Evolutionary conservation across 1,140 invertebrate species (phyloP).

Genomic region (Delia radicum): DNA sequence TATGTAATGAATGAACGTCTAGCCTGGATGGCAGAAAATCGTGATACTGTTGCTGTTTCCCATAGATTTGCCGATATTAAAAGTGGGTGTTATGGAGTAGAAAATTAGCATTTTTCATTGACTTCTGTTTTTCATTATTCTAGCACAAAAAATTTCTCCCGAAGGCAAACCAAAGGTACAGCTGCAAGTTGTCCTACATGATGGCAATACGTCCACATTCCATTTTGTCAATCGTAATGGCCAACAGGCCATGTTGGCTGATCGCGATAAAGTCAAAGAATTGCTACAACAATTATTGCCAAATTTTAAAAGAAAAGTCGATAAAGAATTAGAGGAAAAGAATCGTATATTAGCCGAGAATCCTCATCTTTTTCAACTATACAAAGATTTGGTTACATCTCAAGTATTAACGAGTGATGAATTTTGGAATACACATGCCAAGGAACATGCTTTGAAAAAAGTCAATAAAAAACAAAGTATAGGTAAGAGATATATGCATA

Average conservation of each 20-base stretch:
- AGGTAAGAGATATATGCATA: slow-evolving; percentile 67
- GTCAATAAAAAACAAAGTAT: slow-evolving; percentile 76
- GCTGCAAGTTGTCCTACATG: slow-evolving; percentile 94
- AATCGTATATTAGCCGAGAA: slow-evolving; percentile 81
- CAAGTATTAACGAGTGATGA: slow-evolving; percentile 93
- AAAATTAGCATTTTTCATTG: not conserved
- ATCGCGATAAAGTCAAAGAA: slow-evolving; percentile 93
- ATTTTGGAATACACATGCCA: slow-evolving; percentile 91
- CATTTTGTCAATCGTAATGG: slow-evolving; percentile 93
- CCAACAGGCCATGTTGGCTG: slow-evolving; percentile 77
- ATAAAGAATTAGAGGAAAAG: slow-evolving; percentile 90
- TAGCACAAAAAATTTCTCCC: slow-evolving; percentile 98
- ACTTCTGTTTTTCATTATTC: slow-evolving; percentile 34
- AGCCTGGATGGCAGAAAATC: slow-evolving; percentile 93
- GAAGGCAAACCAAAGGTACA: slow-evolving; percentile 98
- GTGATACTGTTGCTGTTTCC: slow-evolving; percentile 86
- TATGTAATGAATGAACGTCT: slow-evolving; percentile 95
- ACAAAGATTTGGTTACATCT: slow-evolving; percentile 91
- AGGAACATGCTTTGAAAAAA: slow-evolving; percentile 73
- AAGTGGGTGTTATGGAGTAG: slow-evolving; percentile 63
- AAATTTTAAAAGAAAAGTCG: slow-evolving; percentile 93
- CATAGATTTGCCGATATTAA: slow-evolving; percentile 96
- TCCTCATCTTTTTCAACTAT: slow-evolving; percentile 79
- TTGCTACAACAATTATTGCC: slow-evolving; percentile 87
- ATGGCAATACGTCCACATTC: slow-evolving; percentile 93